Evolutionary conservation across 2,888 invertebrate species (phyloP), one percentile per base, ranked within the genome.

Genomic region (Terebella lapidaria): DNA sequence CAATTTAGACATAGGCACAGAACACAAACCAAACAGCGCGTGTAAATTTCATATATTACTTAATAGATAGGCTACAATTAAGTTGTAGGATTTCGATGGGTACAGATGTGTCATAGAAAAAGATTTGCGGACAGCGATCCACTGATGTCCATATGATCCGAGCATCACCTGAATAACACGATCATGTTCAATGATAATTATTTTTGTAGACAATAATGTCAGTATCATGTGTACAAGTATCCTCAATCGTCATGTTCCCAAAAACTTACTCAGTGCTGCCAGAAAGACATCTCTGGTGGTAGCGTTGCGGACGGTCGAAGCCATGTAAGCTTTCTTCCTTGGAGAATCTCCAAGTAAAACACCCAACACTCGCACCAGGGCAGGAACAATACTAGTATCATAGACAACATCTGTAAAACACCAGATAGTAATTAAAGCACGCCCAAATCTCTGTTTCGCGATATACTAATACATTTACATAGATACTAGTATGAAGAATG

Each of bases 401-500:
- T 53, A 53, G 10, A 53, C 53, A 5, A 53, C 53, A 22, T 53
- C 53, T 53, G 28, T 22, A 28, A 27, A 35, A 35, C 35, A 10
- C 10, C 10, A 18, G 10, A 18, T 35, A n/a, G n/a, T n/a, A n/a
- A n/a, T n/a, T n/a, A n/a, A n/a, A n/a, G n/a, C n/a, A n/a, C n/a
- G n/a, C n/a, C n/a, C n/a, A n/a, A n/a, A n/a, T n/a, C n/a, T n/a
- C n/a, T n/a, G n/a, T n/a, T n/a, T n/a, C n/a, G n/a, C n/a, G n/a
- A n/a, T n/a, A n/a, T n/a, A n/a, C n/a, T n/a, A n/a, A n/a, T n/a
- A n/a, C n/a, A n/a, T n/a, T n/a, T n/a, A n/a, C n/a, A n/a, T n/a
- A n/a, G n/a, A n/a, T n/a, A n/a, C n/a, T n/a, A n/a, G n/a, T n/a
- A n/a, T n/a, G n/a, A n/a, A n/a, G n/a, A n/a, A n/a, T n/a, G n/a